A percentile compares a stretch with the other conserved stretches of the same genome.
These are phyloP conservation scores for Zoroaster sp. DNA, from an alignment of 53 echinoderm and acorn worm genomes.

Conservation along the genomic window DNA sequence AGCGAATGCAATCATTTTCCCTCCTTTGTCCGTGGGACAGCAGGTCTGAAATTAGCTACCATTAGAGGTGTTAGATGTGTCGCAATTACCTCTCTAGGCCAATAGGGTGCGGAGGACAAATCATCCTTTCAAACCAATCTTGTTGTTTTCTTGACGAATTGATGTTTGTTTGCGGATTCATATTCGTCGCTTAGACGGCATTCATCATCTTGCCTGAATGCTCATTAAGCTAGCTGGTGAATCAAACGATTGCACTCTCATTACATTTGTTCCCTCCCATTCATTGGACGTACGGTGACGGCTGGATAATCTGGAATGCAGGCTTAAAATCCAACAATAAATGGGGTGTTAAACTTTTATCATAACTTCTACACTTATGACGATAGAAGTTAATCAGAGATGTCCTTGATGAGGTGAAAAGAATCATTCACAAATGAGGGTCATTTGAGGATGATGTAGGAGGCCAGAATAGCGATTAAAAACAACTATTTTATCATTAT, in stretches of 20 bases:
- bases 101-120: not conserved
- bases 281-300: not conserved
- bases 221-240: slow-evolving; percentile 4
- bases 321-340: not conserved
- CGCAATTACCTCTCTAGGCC: slow-evolving; percentile 19
- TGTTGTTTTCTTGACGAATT: slow-evolving; percentile 9
- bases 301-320: slow-evolving; percentile 1
- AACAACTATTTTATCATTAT: not conserved
- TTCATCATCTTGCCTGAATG: not conserved
- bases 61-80: slow-evolving; percentile 3
- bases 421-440: not conserved
- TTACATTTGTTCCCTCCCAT: slow-evolving; percentile 16
- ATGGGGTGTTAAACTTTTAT: not conserved
- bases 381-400: slow-evolving; percentile 1
- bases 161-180: not conserved
- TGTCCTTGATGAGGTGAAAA: slow-evolving; percentile 8
- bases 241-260: not conserved
- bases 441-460: not conserved
- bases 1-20: not conserved
- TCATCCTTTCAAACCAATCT: not conserved
- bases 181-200: not conserved
- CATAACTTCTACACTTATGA: not conserved
- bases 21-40: not conserved
- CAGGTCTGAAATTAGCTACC: not conserved
- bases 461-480: slow-evolving; percentile 8